These are phyloP conservation scores for Leucophenga varia DNA, from an alignment of 1,140 invertebrate genomes.

Conservation along the genomic window DNA sequence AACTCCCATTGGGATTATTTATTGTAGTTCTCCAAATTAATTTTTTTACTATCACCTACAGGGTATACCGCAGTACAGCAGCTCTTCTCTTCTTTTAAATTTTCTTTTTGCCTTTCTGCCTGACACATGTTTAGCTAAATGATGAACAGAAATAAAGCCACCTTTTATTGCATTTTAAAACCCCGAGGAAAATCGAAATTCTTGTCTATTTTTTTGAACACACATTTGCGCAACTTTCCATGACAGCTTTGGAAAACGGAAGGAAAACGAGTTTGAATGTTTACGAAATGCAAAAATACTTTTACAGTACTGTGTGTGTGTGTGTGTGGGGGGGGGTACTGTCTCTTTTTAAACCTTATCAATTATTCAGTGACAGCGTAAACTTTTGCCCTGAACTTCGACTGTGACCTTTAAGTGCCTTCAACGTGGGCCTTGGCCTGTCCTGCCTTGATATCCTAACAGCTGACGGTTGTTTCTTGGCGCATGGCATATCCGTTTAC, in stretches of 20 bases:
- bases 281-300: background rate
- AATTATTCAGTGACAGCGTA: conserved; percentile 36
- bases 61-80: too few species aligned
- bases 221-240: conserved; percentile 6
- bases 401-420: conserved; percentile 26
- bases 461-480: conserved; percentile 16
- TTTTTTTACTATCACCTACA: too few species aligned
- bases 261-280: conserved; percentile 2
- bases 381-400: conserved; percentile 44
- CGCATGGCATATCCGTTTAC: conserved; percentile 5
- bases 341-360: conserved; percentile 33
- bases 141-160: too few species aligned
- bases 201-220: conserved; percentile 14
- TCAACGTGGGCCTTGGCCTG: too few species aligned
- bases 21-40: too few species aligned
- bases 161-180: conserved; percentile 23
- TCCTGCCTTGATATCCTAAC: conserved; percentile 8
- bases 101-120: conserved; percentile 4
- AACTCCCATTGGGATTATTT: too few species aligned
- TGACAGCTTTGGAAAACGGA: conserved; percentile 14
- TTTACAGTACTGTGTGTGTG: too few species aligned
- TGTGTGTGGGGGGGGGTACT: too few species aligned
- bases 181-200: conserved; percentile 12
- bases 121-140: conserved; percentile 22
- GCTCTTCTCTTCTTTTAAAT: too few species aligned